phyloP scores from a whole-genome alignment of 2,113 vertebrate genomes.

The Gulo gulo region DNA sequence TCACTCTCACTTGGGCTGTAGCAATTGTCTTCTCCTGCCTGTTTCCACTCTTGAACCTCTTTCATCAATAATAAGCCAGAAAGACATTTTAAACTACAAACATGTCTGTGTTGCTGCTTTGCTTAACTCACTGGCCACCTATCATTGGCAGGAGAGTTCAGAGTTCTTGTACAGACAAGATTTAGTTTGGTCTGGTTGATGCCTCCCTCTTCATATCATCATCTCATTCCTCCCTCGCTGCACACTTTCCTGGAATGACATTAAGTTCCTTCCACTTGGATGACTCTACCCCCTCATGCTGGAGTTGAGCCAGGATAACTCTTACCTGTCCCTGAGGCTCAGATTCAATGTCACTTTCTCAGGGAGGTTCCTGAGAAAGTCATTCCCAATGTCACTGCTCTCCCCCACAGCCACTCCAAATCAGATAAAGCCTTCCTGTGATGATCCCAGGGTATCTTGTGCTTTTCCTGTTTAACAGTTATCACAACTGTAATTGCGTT shows the following conservation, averaged over 20 bases:
- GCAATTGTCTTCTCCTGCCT: background rate
- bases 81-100: background rate
- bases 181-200: background rate
- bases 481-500: background rate
- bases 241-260: background rate
- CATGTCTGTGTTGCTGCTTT: background rate
- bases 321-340: background rate
- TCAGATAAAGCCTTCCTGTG: background rate
- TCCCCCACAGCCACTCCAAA: rapidly evolving
- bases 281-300: background rate
- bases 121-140: background rate
- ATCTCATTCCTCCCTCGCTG: background rate
- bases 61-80: background rate
- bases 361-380: background rate
- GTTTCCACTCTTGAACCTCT: background rate
- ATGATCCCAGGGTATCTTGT: background rate
- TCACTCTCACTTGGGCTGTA: background rate
- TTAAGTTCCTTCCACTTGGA: background rate
- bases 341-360: background rate
- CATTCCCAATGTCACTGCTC: background rate
- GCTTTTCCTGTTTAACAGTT: background rate
- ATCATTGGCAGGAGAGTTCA: background rate
- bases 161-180: background rate
- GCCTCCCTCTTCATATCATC: background rate
- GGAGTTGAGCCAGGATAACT: background rate